Conservation (phyloP, 92 coral and sea anemone species). For the Palythoa caribaeorum region DNA sequence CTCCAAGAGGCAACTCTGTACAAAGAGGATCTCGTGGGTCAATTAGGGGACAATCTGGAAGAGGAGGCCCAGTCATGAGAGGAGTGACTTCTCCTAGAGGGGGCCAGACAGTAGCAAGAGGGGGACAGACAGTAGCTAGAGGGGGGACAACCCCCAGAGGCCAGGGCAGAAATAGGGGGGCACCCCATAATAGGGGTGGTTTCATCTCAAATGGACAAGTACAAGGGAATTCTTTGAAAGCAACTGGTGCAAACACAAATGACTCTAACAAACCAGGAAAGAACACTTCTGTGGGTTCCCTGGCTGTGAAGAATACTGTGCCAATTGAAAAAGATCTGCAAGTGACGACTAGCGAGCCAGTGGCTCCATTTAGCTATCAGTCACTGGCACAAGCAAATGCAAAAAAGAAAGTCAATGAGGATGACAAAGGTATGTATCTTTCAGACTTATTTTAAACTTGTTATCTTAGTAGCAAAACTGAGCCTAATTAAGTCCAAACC, state of each 20-base stretch:
- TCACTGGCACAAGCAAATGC: slow-evolving; percentile 49
- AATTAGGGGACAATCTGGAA: neutral
- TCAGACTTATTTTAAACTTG: neutral
- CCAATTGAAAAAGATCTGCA: neutral
- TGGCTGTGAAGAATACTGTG: neutral
- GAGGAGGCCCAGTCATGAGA: slow-evolving; percentile 8
- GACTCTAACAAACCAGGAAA: neutral
- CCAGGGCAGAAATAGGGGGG: slow-evolving; percentile 24
- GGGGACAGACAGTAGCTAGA: neutral
- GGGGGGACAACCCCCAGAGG: slow-evolving; percentile 14
- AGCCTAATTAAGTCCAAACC: neutral
- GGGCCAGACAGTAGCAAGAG: neutral
- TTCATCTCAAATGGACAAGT: slow-evolving; percentile 21
- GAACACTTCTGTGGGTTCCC: neutral
- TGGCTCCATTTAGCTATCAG: slow-evolving; percentile 38
- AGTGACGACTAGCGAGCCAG: neutral
- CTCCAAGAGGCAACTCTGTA: neutral
- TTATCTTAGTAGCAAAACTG: neutral
- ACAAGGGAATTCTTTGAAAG: neutral
- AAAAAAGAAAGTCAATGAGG: slow-evolving; percentile 22
- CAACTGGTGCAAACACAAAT: neutral
- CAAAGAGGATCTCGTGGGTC: slow-evolving; percentile 9
- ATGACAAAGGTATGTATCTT: slow-evolving; percentile 17
- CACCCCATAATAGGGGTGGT: neutral
- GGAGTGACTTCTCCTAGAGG: slow-evolving; percentile 1